phyloP scores from a whole-genome alignment of 2,797 vertebrate species.

The Diglossa cyanea region DNA sequence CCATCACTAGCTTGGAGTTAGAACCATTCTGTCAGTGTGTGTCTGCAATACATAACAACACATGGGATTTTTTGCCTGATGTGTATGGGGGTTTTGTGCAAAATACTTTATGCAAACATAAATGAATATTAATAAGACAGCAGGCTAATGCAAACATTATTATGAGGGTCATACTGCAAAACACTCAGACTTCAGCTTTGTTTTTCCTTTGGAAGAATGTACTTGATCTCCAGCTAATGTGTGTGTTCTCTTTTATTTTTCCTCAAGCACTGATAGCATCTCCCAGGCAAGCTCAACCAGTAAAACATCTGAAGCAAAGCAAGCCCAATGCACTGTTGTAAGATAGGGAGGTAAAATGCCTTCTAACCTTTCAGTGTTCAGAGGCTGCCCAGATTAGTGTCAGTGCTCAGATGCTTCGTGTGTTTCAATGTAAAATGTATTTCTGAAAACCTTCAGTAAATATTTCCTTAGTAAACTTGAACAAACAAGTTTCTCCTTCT shows the following conservation, averaged over 20 bases:
- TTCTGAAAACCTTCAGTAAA: background rate
- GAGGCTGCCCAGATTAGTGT: background rate
- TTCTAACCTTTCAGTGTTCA: background rate
- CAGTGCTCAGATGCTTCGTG: background rate
- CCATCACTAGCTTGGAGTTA: background rate
- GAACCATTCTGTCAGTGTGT: background rate
- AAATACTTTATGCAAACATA: background rate
- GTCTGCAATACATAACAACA: background rate
- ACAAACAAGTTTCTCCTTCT: background rate
- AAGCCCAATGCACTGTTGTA: background rate
- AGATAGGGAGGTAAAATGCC: background rate
- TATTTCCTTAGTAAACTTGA: background rate
- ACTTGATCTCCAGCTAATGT: background rate
- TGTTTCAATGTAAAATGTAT: background rate
- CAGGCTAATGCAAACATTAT: slow-evolving; percentile 1
- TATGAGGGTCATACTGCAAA: slow-evolving; percentile 5
- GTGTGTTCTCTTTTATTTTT: background rate
- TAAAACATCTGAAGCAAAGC: background rate
- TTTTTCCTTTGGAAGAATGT: slow-evolving; percentile 12
- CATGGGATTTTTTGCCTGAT: background rate
- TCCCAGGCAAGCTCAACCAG: background rate
- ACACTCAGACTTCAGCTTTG: background rate
- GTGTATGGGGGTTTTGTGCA: background rate
- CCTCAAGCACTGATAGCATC: background rate
- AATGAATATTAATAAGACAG: slow-evolving; percentile 13